Evolutionary conservation across 2,113 vertebrate species (phyloP).

Genomic region (Lipotes vexillifer): DNA sequence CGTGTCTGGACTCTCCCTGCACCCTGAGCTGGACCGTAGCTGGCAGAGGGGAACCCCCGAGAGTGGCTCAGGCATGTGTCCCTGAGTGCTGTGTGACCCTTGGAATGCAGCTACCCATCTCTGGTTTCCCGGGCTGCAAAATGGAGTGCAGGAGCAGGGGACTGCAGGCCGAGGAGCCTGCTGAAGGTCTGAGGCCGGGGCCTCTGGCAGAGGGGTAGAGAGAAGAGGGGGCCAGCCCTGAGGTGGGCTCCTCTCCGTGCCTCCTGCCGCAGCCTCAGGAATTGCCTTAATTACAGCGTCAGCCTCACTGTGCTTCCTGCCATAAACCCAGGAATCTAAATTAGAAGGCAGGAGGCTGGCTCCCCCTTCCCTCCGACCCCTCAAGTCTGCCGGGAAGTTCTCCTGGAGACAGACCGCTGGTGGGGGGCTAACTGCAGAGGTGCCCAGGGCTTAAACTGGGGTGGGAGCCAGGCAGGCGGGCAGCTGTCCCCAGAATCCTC

Average conservation of each 20-base stretch:
- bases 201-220: not conserved
- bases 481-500: not conserved
- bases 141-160: not conserved
- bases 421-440: slow-evolving; percentile 29
- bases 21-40: not conserved
- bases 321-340: slow-evolving; percentile 75
- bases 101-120: rapidly evolving
- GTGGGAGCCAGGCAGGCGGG: not conserved
- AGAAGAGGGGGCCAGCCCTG: not conserved
- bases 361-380: slow-evolving; percentile 59
- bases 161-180: not conserved
- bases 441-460: not conserved
- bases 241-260: not conserved
- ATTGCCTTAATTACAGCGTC: slow-evolving; percentile 66
- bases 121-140: not conserved
- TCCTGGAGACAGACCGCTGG: slow-evolving; percentile 49
- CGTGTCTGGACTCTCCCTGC: not conserved
- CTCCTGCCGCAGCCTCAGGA: slow-evolving; percentile 58
- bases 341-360: slow-evolving; percentile 63
- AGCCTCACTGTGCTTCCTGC: slow-evolving; percentile 65
- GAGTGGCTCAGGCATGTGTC: rapidly evolving
- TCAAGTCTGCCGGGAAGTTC: slow-evolving; percentile 66
- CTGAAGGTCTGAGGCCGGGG: not conserved
- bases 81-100: not conserved
- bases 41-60: too few relatives aligned